Percentiles rank a stretch among this genome's conserved stretches.
Conservation (phyloP, 2,797 vertebrate genomes). For the Zonotrichia albicollis region DNA sequence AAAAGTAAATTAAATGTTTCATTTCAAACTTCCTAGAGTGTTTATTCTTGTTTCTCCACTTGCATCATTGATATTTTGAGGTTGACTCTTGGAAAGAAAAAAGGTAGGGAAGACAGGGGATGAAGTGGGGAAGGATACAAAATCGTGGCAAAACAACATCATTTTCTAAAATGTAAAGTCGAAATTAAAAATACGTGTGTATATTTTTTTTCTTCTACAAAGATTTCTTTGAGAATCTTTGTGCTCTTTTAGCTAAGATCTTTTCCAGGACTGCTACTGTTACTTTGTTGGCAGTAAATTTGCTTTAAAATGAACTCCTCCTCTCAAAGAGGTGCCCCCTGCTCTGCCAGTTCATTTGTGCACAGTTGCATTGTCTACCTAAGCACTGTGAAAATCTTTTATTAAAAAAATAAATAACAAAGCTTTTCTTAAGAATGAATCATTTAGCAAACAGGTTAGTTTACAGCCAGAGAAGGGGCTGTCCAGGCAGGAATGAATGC, state of each 20-base stretch:
- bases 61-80: neutral
- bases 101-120: rapidly evolving
- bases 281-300: neutral
- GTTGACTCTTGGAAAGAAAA: neutral
- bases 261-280: neutral
- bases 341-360: neutral
- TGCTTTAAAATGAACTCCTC: neutral
- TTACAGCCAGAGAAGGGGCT: neutral
- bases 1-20: neutral
- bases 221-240: neutral
- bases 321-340: neutral
- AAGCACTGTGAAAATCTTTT: neutral
- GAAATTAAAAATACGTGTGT: neutral
- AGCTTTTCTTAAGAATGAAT: neutral
- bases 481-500: neutral
- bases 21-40: neutral
- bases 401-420: neutral
- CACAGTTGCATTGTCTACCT: neutral
- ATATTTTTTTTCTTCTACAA: neutral
- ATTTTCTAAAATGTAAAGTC: neutral
- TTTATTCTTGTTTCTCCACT: neutral
- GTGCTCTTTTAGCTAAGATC: neutral
- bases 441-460: neutral
- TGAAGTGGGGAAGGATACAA: neutral
- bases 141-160: neutral